Evolutionary conservation across 2,113 vertebrate genomes (phyloP).

Genomic region (Triplophysa siluroides): DNA sequence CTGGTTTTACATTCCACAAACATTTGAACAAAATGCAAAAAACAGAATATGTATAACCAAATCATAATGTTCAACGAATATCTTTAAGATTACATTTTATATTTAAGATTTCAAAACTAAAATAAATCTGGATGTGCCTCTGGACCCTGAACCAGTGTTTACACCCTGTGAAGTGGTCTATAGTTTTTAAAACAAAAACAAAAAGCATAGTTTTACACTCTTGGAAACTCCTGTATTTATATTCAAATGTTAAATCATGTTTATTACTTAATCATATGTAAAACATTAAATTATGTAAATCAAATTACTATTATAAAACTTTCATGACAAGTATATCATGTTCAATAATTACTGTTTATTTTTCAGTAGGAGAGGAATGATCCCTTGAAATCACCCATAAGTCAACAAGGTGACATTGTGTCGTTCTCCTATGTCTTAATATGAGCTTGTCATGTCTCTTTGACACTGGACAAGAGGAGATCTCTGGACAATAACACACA

Average conservation of each 20-base stretch:
- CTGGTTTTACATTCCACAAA: no score
- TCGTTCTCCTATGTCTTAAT: conserved; percentile 81
- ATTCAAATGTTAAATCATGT: not conserved
- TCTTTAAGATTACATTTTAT: no score
- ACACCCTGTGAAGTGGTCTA: no score
- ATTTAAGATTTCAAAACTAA: no score
- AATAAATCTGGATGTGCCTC: no score
- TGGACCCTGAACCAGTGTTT: no score
- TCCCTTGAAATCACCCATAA: conserved; percentile 75
- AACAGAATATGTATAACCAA: no score
- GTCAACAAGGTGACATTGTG: conserved; percentile 95
- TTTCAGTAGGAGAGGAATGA: conserved; percentile 47
- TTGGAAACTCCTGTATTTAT: no score
- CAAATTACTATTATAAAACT: not conserved
- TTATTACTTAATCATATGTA: not conserved
- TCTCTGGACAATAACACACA: conserved; percentile 93
- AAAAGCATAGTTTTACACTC: no score
- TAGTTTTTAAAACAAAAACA: not conserved
- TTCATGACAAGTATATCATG: not conserved
- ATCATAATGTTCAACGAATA: no score
- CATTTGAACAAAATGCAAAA: no score
- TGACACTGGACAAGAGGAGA: conserved; percentile 85
- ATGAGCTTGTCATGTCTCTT: conserved; percentile 92
- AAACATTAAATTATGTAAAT: not conserved
- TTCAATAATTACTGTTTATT: not conserved